A percentile compares a stretch with the other conserved stretches of the same genome.
phyloP scores from a whole-genome alignment of 2,888 invertebrate species.

The Priocnemis perturbator region DNA sequence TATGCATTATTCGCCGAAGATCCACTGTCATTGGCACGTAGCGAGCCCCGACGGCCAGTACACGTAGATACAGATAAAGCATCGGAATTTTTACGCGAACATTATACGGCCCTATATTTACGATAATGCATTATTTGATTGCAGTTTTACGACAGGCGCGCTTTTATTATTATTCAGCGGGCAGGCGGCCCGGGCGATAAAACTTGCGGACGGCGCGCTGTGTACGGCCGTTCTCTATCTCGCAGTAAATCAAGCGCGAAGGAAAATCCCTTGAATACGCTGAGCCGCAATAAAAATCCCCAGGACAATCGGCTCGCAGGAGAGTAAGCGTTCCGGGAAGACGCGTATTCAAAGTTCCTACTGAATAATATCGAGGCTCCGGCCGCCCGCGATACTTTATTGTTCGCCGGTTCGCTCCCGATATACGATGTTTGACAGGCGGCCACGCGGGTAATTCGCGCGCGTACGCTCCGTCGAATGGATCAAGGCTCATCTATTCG shows the following conservation, averaged over 20 bases:
- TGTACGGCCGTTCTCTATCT: conserved; percentile 37
- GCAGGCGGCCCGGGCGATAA: conserved; percentile 35
- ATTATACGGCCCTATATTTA: conserved; percentile 56
- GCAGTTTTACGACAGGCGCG: conserved; percentile 61
- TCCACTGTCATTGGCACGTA: too few relatives aligned
- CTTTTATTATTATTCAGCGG: conserved; percentile 64
- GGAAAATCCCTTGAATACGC: conserved; percentile 54
- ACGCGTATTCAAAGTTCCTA: conserved; percentile 9
- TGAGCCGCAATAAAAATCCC: conserved; percentile 53
- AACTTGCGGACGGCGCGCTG: conserved; percentile 37
- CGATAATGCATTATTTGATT: conserved; percentile 68
- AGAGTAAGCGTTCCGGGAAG: conserved; percentile 20
- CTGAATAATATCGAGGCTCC: conserved; percentile 21
- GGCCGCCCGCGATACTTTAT: not conserved
- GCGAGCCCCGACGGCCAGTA: not conserved
- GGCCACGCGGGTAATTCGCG: too few relatives aligned
- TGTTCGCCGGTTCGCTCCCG: not conserved
- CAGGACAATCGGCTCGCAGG: conserved; percentile 20
- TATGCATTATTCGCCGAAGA: too few relatives aligned
- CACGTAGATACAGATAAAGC: conserved; percentile 31
- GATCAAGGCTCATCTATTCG: too few relatives aligned
- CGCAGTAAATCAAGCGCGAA: conserved; percentile 54
- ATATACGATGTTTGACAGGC: not conserved
- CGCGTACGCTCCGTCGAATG: too few relatives aligned
- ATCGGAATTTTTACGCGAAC: conserved; percentile 41